Evolutionary conservation across 2,888 invertebrate genomes (phyloP).

Genomic region (Drosophila prolongata): DNA sequence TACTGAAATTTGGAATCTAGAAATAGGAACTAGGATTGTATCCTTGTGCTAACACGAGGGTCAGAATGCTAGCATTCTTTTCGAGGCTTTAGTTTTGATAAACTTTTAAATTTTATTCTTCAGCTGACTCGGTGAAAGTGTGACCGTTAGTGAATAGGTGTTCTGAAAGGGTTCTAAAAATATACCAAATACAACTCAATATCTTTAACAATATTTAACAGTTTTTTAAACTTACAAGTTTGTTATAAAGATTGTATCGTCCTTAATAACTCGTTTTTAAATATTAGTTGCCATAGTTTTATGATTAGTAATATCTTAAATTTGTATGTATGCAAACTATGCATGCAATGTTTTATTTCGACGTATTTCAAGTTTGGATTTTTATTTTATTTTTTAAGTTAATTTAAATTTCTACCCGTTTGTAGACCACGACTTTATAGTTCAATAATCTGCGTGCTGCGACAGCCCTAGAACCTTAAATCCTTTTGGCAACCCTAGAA

Average conservation of each 20-base stretch:
- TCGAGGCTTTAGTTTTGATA: not conserved
- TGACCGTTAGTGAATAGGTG: not conserved
- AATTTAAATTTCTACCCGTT: no score
- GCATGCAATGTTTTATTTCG: no score
- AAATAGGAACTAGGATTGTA: not conserved
- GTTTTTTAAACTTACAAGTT: no score
- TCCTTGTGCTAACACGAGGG: not conserved
- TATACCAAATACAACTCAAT: not conserved
- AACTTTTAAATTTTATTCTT: constrained; percentile 30
- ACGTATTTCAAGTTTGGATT: no score
- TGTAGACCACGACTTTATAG: no score
- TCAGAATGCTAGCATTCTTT: constrained; percentile 23
- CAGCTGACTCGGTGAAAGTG: constrained; percentile 18
- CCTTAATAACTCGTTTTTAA: no score
- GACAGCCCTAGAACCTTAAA: not conserved
- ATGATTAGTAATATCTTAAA: no score
- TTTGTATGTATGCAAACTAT: no score
- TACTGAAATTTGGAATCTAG: not conserved
- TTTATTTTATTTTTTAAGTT: no score
- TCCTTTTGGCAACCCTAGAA: constrained; percentile 1
- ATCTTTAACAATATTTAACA: not conserved
- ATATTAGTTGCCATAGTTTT: no score
- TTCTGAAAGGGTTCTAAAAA: not conserved
- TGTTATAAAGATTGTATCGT: no score
- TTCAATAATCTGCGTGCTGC: no score